phyloP scores from a whole-genome alignment of 2,797 vertebrate genomes.

The Spinus pinus region DNA sequence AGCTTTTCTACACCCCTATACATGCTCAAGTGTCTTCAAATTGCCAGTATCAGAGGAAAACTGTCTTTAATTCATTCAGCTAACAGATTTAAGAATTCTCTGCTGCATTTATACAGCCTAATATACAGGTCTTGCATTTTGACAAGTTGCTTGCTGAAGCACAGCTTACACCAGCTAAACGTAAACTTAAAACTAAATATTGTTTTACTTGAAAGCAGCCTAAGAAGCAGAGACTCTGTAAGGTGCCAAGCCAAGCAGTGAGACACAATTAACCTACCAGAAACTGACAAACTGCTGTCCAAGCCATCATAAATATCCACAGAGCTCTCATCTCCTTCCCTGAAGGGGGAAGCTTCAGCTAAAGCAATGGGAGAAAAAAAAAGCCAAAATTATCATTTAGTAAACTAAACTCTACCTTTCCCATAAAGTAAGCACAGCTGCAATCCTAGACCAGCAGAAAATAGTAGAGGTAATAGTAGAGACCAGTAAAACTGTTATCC shows the following conservation, averaged over 20 bases:
- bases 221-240: not conserved
- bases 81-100: not conserved
- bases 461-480: not conserved
- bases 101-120: not conserved
- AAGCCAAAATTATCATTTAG: not conserved
- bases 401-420: not conserved
- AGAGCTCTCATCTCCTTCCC: slow-evolving; percentile 83
- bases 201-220: not conserved
- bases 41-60: not conserved
- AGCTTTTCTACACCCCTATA: not conserved
- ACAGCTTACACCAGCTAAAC: not conserved
- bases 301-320: slow-evolving; percentile 95
- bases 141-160: not conserved
- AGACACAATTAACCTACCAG: slow-evolving; percentile 74
- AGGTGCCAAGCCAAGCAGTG: not conserved
- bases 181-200: not conserved
- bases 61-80: not conserved
- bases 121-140: not conserved
- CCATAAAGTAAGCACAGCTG: not conserved
- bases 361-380: not conserved
- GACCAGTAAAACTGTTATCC: not conserved
- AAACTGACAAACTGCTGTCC: slow-evolving; percentile 69
- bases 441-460: not conserved
- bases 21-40: not conserved
- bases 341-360: slow-evolving; percentile 75